Percentiles rank a stretch among this genome's conserved stretches.
Conservation (phyloP, 2,797 vertebrate species). For the Myripristis jacobus region DNA sequence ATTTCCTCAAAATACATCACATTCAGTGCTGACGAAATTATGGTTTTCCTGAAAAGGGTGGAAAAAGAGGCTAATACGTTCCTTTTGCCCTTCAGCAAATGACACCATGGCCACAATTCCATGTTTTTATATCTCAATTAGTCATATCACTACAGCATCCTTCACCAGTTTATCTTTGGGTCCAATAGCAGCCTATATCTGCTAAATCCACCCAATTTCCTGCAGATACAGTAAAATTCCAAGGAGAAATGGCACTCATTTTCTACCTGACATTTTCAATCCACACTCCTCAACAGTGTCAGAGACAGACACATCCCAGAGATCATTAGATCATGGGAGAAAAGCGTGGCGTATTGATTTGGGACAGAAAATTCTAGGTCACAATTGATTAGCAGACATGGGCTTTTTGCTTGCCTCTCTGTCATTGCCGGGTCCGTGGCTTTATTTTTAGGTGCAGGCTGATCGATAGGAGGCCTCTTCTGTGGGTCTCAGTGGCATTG, state of each 20-base stretch:
- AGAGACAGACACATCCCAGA: constrained; percentile 42
- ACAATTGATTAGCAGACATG: constrained; percentile 72
- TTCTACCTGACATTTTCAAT: constrained; percentile 57
- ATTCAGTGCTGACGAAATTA: constrained; percentile 31
- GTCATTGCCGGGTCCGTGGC: constrained; percentile 32
- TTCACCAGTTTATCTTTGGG: background rate
- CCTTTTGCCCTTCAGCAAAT: background rate
- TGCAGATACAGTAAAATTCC: constrained; percentile 7
- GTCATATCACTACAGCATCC: background rate
- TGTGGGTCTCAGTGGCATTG: constrained; percentile 58
- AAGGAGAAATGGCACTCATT: constrained; percentile 23
- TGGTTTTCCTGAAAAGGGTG: constrained; percentile 52
- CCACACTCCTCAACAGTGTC: constrained; percentile 35
- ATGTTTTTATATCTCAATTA: background rate
- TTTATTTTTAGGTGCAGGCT: constrained; percentile 72
- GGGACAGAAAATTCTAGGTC: constrained; percentile 70
- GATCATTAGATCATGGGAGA: constrained; percentile 68
- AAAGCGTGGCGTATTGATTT: constrained; percentile 68
- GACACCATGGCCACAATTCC: background rate
- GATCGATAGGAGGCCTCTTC: constrained; percentile 72
- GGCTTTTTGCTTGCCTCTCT: constrained; percentile 54
- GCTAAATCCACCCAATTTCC: constrained; percentile 1
- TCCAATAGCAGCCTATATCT: background rate
- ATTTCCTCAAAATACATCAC: constrained; percentile 49
- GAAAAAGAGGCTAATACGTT: constrained; percentile 13